Evolutionary conservation across 1,140 invertebrate genomes (phyloP).

Genomic region (Delia radicum): DNA sequence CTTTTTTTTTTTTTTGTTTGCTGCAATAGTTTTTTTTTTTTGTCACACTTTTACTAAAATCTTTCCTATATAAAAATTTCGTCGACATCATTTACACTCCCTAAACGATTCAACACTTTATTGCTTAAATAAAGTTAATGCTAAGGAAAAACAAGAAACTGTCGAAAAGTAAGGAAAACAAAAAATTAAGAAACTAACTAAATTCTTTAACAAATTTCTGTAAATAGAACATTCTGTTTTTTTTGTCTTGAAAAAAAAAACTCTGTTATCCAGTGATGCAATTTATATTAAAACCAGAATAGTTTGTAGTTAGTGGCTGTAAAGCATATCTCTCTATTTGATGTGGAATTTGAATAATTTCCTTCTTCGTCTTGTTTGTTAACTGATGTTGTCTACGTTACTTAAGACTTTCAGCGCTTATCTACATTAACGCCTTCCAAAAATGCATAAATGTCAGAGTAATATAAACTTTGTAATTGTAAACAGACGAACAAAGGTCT

Average conservation of each 20-base stretch:
- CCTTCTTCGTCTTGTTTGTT: neutral
- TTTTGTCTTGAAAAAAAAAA: neutral
- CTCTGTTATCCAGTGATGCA: neutral
- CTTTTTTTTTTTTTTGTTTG: neutral
- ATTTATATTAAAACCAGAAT: neutral
- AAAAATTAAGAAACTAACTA: neutral
- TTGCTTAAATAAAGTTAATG: slow-evolving; percentile 1
- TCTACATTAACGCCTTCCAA: neutral
- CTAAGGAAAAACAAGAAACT: neutral
- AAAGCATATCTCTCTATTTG: neutral
- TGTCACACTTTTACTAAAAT: neutral
- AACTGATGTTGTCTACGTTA: neutral
- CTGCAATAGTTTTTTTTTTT: neutral
- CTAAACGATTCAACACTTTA: slow-evolving; percentile 7
- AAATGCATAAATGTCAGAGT: neutral
- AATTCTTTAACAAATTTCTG: neutral
- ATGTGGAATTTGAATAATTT: neutral
- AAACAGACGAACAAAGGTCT: no score
- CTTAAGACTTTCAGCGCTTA: neutral
- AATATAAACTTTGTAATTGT: neutral
- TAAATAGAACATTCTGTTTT: neutral
- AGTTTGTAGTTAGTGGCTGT: neutral
- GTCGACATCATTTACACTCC: neutral
- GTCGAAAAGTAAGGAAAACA: neutral
- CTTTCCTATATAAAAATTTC: neutral